Evolutionary conservation across 2,113 vertebrate genomes (phyloP), one percentile per base, ranked within the genome.

Genomic region (Hemichromis elongatus): DNA sequence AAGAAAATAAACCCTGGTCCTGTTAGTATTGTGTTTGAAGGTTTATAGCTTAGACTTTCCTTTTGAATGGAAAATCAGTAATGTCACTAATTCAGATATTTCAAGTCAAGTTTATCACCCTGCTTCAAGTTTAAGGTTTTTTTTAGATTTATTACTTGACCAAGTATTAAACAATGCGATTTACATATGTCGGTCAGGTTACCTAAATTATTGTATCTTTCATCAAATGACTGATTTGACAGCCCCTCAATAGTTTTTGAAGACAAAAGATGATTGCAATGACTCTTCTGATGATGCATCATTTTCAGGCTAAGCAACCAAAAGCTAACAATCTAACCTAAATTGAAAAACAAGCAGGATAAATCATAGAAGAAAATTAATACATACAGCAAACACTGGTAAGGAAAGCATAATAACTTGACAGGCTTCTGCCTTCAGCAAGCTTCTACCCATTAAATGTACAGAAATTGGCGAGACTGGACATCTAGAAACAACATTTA

Each of bases 241-340:
- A 66, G 35, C 61, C 53, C 11, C 26, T 80, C 19, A 68, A 42
- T 77, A 59, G 42, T 59, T 81, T 19, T 26, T 26, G 35, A 66
- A 56, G 73, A 70, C 47, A 63, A 59, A 37, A 73, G 55, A 75
- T 68, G 55, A 83, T 18, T 81, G 61, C 52, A n/a, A 11, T 24
- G 73, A 88, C 37, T 80, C 82, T 5, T 88, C 82, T 42, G 45
- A 80, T 73, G 57, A 90, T 52, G 80, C n/a, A n/a, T 90, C 55
- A 30, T 33, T 35, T 78, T 40, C 13, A 55, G 14, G 19, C 18
- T 8, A 50, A 14, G 53, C 18, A 40, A 21, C 5, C 50, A 47
- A 47, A 73, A 75, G 2, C 42, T 75, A 24, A 73, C 42, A 75
- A 26, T 75, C 45, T 33, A 2, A 75, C 26, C 14, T 45, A 10